Base-by-base conservation (phyloP, 2,113 vertebrate genomes). In the Emydocephalus ijimae region DNA sequence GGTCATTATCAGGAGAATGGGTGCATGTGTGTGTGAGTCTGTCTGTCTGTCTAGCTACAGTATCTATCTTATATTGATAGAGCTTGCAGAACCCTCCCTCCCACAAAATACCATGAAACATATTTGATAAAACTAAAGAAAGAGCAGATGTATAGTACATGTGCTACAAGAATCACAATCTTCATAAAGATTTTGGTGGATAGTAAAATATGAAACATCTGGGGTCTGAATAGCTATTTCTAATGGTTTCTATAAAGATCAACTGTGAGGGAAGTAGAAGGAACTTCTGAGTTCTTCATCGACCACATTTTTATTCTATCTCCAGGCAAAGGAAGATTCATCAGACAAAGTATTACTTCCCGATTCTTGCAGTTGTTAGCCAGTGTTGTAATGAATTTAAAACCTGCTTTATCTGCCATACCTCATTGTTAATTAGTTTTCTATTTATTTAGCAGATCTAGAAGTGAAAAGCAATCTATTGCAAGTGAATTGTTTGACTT, bases 361-460 rank as follows among this genome's bases (percentile, higher is more conserved):
- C 10, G n/a, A 95, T 95, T 94, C 94, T 93, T 95, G 96, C 93
- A 43, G 93, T 95, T 95, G 94, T 94, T 96, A 95, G 96, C 86
- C 94, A 95, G 94, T 88, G 92, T 93, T 96, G 93, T 97, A 96
- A 98, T 97, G 97, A 98, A 97, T 98, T 97, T 96, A 96, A 96
- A 96, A 96, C 94, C 96, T 94, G 96, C 94, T 96, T 95, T 96
- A 96, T 96, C 97, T 96, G 96, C 96, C 95, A 69, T 92, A 89
- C 90, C 92, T 91, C 96, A 94, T 96, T 98, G 97, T 97, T 98
- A 98, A 98, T 98, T 98, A 98, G 97, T 98, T 98, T 97, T 97
- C 97, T 98, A 97, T 98, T 98, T 98, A 98, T 97, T 98, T 97
- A 98, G 97, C 95, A 95, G 97, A 96, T 98, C 97, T 96, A 94